Evolutionary conservation across 2,797 vertebrate genomes (phyloP), one percentile per base, ranked within the genome.

Genomic region (Apogon hyalosoma): DNA sequence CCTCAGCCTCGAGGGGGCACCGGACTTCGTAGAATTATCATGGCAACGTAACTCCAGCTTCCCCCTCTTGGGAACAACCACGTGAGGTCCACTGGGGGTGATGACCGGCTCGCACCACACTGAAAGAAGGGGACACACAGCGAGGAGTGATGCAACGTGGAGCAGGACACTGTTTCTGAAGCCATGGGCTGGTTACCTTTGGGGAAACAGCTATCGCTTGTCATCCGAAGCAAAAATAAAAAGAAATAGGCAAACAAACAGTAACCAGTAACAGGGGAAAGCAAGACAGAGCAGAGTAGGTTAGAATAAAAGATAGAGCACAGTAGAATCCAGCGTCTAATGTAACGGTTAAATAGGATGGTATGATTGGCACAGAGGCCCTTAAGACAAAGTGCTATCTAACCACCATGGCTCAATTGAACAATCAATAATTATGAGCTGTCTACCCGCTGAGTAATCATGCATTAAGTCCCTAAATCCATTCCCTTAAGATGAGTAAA

Each of bases 31-130:
- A 47, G 61, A 63, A 1, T 93, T 85, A 67, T 96, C 90, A 0
- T 75, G 84, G 84, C 97, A 99, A 0, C 15, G 69, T 56, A 98
- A 91, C 77, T 91, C 92, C 75, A 98, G 76, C 56, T 87, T 88
- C 2, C 93, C 85, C 8, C 93, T 94, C 58, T 84, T 95, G 53
- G 88, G 93, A 64, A 98, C 77, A 18, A 95, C 93, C 16, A 94
- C 48, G 62, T 94, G 86, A 54, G 95, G 89, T 65, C 82, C 85
- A 0, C 85, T 55, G n/a, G 95, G 95, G 33, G 65, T 79, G 85
- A 96, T 93, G 82, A 93, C 77, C 15, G 89, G 93, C 63, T 87
- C 86, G 43, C 80, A 88, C 84, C 85, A 87, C 39, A 74, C 94
- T 94, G 62, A 48, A 86, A 77, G 60, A 89, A 49, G 87, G 50